Percentiles rank a stretch among this genome's conserved stretches.
These are phyloP conservation scores for Ganaspis sp. DNA, from an alignment of 1,140 invertebrate species.

Conservation along the genomic window DNA sequence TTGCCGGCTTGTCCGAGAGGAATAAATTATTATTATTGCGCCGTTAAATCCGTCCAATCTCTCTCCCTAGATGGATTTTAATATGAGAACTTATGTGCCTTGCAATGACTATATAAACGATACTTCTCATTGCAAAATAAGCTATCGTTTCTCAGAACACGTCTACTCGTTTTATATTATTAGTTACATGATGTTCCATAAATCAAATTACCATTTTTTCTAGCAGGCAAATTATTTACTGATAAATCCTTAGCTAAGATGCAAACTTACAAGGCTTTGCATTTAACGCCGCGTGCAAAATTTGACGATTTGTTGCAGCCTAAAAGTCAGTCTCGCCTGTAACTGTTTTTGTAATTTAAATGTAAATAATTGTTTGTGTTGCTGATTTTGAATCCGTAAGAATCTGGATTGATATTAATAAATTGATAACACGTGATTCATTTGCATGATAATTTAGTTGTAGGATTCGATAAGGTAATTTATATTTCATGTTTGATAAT, in stretches of 20 bases:
- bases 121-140: slow-evolving; percentile 1
- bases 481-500: neutral
- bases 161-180: neutral
- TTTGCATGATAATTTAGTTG: neutral
- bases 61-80: slow-evolving; percentile 52
- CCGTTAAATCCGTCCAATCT: slow-evolving; percentile 65
- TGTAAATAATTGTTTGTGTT: too few relatives aligned
- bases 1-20: slow-evolving; percentile 54
- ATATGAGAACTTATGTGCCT: slow-evolving; percentile 35
- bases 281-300: too few relatives aligned
- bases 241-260: too few relatives aligned
- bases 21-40: slow-evolving; percentile 67
- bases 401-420: too few relatives aligned
- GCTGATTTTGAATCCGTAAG: too few relatives aligned
- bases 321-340: too few relatives aligned
- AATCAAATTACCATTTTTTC: neutral
- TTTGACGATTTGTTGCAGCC: too few relatives aligned
- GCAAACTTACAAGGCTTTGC: too few relatives aligned
- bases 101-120: slow-evolving; percentile 29
- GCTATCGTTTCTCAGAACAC: neutral
- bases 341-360: too few relatives aligned
- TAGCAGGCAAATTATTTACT: too few relatives aligned
- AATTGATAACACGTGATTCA: too few relatives aligned
- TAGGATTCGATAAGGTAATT: neutral
- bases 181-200: neutral